These are phyloP conservation scores for Eumerus sabulonum DNA, from an alignment of 2,888 invertebrate genomes.

Conservation along the genomic window DNA sequence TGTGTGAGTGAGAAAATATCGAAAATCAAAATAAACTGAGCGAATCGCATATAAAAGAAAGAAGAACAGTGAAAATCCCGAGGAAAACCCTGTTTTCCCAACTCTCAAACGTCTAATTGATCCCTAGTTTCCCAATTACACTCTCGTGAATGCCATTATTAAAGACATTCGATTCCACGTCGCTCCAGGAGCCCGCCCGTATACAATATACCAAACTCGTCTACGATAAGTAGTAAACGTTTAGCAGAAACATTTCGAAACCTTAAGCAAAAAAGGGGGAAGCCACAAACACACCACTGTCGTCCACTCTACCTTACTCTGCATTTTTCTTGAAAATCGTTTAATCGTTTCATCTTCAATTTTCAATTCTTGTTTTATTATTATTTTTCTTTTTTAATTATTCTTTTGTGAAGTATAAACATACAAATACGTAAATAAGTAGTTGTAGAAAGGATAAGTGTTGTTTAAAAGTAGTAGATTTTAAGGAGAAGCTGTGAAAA, in stretches of 20 bases:
- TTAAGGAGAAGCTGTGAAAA: slow-evolving; percentile 63
- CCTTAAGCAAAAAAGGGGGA: slow-evolving; percentile 1
- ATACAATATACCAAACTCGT: too few species aligned
- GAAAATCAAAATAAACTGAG: slow-evolving; percentile 21
- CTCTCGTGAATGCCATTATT: slow-evolving; percentile 15
- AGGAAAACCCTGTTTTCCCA: slow-evolving; percentile 62
- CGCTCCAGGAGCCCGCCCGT: slow-evolving; percentile 30
- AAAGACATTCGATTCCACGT: slow-evolving; percentile 27
- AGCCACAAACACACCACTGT: not conserved
- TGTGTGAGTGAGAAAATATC: slow-evolving; percentile 41
- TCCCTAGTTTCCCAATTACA: slow-evolving; percentile 33
- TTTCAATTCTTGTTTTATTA: slow-evolving; percentile 30
- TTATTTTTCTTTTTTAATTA: slow-evolving; percentile 10
- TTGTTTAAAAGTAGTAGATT: slow-evolving; percentile 46
- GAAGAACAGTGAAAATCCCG: slow-evolving; percentile 42
- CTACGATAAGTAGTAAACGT: slow-evolving; percentile 9
- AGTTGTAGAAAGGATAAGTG: slow-evolving; percentile 37
- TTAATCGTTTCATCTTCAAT: too few species aligned
- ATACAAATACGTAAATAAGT: slow-evolving; percentile 38
- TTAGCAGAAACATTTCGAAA: slow-evolving; percentile 4
- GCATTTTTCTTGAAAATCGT: slow-evolving; percentile 53
- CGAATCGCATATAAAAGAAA: slow-evolving; percentile 16
- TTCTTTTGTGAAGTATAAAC: slow-evolving; percentile 53
- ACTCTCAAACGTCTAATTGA: slow-evolving; percentile 31
- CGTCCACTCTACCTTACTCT: slow-evolving; percentile 18